Base-by-base conservation (phyloP, 2,888 invertebrate species). In the Allygus modestus region DNA sequence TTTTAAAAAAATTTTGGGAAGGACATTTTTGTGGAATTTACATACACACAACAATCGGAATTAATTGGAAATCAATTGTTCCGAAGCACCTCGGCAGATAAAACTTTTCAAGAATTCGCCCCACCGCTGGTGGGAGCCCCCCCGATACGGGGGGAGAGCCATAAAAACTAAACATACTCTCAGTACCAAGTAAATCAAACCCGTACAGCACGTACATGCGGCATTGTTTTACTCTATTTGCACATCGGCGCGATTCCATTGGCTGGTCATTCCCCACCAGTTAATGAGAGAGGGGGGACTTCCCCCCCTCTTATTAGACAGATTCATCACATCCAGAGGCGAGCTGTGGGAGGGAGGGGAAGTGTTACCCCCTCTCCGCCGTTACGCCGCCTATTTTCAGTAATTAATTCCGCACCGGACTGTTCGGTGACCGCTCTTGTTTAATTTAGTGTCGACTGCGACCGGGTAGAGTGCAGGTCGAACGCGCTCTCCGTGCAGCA, bases 331-430 rank as follows among this genome's bases (percentile, higher is more conserved):
- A 73, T 20, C 73, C 26, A 65, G 46, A 82, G 69, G 28, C 15
- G 23, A 28, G 54, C 20, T 2, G 65, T 1, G 28, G 82, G 9
- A 20, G 71, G 75, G 51, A 69, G 73, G 58, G n/a, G 61, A n/a
- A 15, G 71, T 33, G 75, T 75, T 46, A 17, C 75, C 33, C 83
- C 75, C 83, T 33, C 83, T 54, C 83, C 83, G 26, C 20, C 20
- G 20, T 83, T 83, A 83, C 83, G 83, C 83, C 83, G 83, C 83
- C 83, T 83, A 83, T 83, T 83, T 54, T 51, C 61, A 23, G 75
- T 83, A 83, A 83, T 83, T 83, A 83, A 83, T 83, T 83, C 83
- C 58, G 23, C 31, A 41, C 83, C 11, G 31, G 83, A 15, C 82
- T 26, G 83, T 28, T 23, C 82, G 20, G 51, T 37, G 54, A 71